Evolutionary conservation across 2,113 vertebrate genomes (phyloP).

Genomic region (Ammodramus savannarum): DNA sequence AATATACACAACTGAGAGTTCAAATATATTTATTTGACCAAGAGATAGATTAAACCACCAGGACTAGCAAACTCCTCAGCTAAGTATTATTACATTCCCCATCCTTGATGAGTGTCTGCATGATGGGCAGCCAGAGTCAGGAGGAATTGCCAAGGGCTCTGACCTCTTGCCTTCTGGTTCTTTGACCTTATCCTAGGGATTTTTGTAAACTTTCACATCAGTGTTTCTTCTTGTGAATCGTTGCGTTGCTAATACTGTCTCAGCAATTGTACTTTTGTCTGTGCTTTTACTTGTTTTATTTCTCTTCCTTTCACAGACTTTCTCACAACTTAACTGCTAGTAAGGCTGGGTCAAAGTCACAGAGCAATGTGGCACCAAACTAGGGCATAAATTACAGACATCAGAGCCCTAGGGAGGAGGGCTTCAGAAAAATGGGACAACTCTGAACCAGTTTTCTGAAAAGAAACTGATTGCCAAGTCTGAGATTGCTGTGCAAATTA

Average conservation of each 20-base stretch:
- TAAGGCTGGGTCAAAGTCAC: background rate
- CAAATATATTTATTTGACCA: background rate
- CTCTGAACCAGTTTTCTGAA: background rate
- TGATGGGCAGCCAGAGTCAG: background rate
- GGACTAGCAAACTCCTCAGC: background rate
- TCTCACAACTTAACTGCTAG: background rate
- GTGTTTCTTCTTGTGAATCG: background rate
- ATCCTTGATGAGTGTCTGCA: background rate
- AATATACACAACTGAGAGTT: background rate
- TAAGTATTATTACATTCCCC: accelerated
- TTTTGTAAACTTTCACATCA: background rate
- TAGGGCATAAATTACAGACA: background rate
- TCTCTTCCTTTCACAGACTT: background rate
- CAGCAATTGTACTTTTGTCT: background rate
- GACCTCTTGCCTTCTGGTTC: background rate
- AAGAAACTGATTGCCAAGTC: background rate
- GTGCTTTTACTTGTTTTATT: background rate
- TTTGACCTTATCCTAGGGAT: background rate
- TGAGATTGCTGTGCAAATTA: background rate
- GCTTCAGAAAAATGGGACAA: background rate
- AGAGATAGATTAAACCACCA: background rate
- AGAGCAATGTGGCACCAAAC: background rate
- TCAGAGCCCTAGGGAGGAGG: background rate
- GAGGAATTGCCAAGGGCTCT: background rate
- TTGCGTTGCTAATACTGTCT: background rate